Evolutionary conservation across 2,113 vertebrate species (phyloP).

Genomic region (Dolichallabes microphthalmus): DNA sequence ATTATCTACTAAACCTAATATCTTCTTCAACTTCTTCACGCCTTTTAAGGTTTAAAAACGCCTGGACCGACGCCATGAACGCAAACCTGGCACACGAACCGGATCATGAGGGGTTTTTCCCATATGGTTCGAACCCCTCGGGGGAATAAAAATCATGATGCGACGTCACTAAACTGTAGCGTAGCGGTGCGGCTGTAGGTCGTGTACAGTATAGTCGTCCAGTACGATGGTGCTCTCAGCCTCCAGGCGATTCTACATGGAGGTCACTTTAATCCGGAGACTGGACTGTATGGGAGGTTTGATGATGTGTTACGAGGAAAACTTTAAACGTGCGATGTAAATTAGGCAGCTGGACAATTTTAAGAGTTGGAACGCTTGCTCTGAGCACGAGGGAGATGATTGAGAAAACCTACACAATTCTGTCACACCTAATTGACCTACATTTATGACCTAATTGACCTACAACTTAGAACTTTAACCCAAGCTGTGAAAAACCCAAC

Average conservation of each 20-base stretch:
- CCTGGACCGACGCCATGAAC: neutral
- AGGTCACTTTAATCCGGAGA: conserved; percentile 8
- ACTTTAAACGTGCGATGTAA: neutral
- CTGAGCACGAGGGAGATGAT: neutral
- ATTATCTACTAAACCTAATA: neutral
- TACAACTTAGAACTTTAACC: neutral
- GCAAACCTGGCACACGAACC: neutral
- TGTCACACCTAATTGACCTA: neutral
- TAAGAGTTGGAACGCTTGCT: neutral
- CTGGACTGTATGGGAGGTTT: neutral
- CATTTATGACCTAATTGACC: neutral
- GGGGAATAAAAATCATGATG: neutral
- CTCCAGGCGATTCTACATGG: neutral
- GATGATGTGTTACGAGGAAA: neutral
- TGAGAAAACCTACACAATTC: neutral
- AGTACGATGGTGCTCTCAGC: neutral
- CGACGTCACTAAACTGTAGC: neutral
- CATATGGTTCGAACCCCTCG: neutral
- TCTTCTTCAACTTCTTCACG: neutral
- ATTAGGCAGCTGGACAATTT: neutral
- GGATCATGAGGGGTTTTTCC: neutral
- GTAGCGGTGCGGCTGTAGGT: neutral
- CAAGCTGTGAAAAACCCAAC: neutral
- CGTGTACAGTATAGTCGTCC: neutral
- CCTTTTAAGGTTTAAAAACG: no score